Conservation (phyloP, 2,888 invertebrate genomes). For the Polydrusus tereticollis region DNA sequence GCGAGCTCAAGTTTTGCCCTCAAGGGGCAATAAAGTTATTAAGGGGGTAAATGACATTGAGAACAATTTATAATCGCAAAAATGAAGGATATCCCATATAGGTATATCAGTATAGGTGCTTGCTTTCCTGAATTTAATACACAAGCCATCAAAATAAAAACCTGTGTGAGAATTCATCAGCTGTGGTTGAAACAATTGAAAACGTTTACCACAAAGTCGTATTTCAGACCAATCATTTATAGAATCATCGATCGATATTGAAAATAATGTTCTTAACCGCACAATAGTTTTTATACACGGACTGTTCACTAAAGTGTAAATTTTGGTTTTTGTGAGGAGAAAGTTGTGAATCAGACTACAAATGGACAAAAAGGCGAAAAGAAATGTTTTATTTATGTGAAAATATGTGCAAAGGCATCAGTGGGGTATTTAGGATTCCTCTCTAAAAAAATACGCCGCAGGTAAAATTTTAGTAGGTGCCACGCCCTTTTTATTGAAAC, state of each 20-base stretch:
- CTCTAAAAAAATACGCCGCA: too few species aligned
- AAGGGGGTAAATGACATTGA: slow-evolving; percentile 2
- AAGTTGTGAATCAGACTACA: background rate
- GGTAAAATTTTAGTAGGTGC: too few species aligned
- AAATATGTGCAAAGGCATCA: too few species aligned
- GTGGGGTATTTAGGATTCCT: too few species aligned
- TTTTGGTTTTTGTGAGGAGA: background rate
- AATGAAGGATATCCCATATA: background rate
- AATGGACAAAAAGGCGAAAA: too few species aligned
- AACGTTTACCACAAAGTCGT: slow-evolving; percentile 50
- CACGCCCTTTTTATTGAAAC: too few species aligned
- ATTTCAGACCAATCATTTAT: slow-evolving; percentile 23
- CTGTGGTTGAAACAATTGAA: slow-evolving; percentile 55
- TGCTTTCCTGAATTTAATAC: background rate
- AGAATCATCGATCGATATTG: slow-evolving; percentile 33
- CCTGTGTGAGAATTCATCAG: slow-evolving; percentile 54
- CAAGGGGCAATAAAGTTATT: background rate
- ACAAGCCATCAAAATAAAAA: slow-evolving; percentile 22
- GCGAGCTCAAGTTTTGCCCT: background rate
- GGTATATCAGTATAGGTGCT: background rate
- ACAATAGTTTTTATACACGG: slow-evolving; percentile 22
- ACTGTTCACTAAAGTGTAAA: background rate
- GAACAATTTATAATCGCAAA: background rate
- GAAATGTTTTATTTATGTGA: too few species aligned
- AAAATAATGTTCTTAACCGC: slow-evolving; percentile 42